Evolutionary conservation across 2,888 invertebrate species (phyloP).

Genomic region (Danaus chrysippus): DNA sequence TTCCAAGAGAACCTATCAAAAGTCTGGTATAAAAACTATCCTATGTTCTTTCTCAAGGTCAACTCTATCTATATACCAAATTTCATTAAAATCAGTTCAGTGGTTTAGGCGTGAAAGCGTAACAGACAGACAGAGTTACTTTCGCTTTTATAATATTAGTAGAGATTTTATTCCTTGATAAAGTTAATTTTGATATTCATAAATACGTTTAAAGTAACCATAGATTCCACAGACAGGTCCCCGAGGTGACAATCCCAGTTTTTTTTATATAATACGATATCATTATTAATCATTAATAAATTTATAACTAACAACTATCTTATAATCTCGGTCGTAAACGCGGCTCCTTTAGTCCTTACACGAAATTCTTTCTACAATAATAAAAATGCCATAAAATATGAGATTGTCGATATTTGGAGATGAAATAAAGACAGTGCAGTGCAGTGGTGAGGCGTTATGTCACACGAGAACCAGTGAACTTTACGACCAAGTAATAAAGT

Average conservation of each 20-base stretch:
- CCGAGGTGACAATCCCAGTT: neutral
- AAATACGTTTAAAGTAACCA: too few relatives aligned
- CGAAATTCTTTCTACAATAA: slow-evolving; percentile 46
- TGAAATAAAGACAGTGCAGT: slow-evolving; percentile 31
- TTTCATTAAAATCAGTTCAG: too few relatives aligned
- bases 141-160: too few relatives aligned
- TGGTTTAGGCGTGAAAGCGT: too few relatives aligned
- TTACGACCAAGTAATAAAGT: slow-evolving; percentile 31
- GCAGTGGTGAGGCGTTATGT: slow-evolving; percentile 16
- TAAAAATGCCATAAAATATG: slow-evolving; percentile 62
- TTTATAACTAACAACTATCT: slow-evolving; percentile 71
- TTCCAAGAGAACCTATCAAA: too few relatives aligned
- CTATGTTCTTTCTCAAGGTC: too few relatives aligned
- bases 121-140: too few relatives aligned
- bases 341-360: slow-evolving; percentile 45
- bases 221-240: neutral
- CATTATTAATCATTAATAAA: slow-evolving; percentile 73
- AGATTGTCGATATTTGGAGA: slow-evolving; percentile 49
- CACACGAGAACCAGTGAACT: slow-evolving; percentile 24
- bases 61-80: too few relatives aligned
- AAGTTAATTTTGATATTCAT: too few relatives aligned
- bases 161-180: too few relatives aligned
- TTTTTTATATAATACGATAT: slow-evolving; percentile 43
- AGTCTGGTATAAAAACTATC: too few relatives aligned
- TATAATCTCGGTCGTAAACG: slow-evolving; percentile 48